These are phyloP conservation scores for Paradoxurus hermaphroditus DNA, from an alignment of 2,113 vertebrate genomes.

Conservation along the genomic window DNA sequence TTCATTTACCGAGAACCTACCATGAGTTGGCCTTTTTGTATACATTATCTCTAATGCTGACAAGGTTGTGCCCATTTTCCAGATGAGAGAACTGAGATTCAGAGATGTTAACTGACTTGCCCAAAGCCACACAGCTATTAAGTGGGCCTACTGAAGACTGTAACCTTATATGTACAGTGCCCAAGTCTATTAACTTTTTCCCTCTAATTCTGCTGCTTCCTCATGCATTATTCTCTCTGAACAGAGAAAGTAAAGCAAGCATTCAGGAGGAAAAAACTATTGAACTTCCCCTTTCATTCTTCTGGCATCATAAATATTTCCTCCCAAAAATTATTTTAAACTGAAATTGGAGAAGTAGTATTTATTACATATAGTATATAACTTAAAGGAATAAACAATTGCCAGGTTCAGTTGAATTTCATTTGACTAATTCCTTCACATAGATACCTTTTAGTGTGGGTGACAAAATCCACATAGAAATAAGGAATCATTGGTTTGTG, in stretches of 20 bases:
- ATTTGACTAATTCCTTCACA: conserved; percentile 26
- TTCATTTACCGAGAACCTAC: neutral
- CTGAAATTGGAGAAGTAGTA: neutral
- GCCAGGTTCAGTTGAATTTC: neutral
- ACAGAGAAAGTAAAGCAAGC: neutral
- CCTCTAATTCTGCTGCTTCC: neutral
- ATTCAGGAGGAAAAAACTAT: neutral
- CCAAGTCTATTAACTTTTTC: neutral
- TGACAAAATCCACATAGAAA: conserved; percentile 12
- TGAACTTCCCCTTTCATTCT: neutral
- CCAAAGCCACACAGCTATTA: neutral
- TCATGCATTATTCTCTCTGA: neutral
- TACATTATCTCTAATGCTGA: neutral
- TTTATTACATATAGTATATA: neutral
- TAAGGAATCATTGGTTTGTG: neutral
- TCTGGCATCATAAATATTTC: neutral
- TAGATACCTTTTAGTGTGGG: neutral
- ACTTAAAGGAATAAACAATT: conserved; percentile 45
- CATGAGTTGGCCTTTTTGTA: neutral
- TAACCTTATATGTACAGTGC: neutral
- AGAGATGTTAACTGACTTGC: neutral
- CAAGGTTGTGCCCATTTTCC: neutral
- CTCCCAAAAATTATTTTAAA: neutral
- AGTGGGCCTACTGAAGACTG: neutral
- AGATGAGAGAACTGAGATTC: neutral